Percentiles rank a stretch among this genome's conserved stretches.
These are phyloP conservation scores for Coracias cyanogaster DNA, from an alignment of 2,797 vertebrate species.

Conservation along the genomic window DNA sequence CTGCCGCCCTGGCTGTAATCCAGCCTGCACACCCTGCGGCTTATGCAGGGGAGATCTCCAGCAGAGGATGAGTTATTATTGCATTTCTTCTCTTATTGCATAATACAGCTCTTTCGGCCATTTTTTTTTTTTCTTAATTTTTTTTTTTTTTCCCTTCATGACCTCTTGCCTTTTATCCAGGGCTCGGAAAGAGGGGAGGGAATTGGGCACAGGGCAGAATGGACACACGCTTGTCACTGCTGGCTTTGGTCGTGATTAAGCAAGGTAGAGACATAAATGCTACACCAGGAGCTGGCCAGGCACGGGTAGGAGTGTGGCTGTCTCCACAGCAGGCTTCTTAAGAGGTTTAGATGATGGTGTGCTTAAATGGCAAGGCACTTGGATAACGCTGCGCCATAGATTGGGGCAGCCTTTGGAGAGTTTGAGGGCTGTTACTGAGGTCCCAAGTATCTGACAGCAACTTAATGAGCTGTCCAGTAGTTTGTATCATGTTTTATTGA, in stretches of 20 bases:
- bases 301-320: fast-evolving
- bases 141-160: not conserved
- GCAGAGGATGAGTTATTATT: conserved; percentile 15
- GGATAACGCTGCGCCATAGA: fast-evolving
- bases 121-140: not conserved
- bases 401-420: not conserved
- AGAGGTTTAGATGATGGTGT: not conserved
- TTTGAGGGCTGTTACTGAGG: not conserved
- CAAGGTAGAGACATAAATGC: not conserved
- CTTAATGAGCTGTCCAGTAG: not conserved
- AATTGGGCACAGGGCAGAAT: not conserved
- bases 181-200: not conserved
- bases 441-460: not conserved
- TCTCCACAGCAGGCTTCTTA: not conserved
- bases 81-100: conserved; percentile 42
- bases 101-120: conserved; percentile 34
- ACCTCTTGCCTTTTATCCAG: conserved; percentile 10
- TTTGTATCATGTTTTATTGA: not conserved
- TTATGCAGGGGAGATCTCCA: not conserved
- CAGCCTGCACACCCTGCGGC: not conserved
- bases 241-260: not conserved
- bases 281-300: not conserved
- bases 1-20: not conserved
- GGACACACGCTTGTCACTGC: fast-evolving
- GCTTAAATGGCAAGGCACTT: not conserved